Percentiles rank a stretch among this genome's conserved stretches.
Evolutionary conservation across 2,113 vertebrate species (phyloP).

Genomic region (Deroptyus accipitrinus): DNA sequence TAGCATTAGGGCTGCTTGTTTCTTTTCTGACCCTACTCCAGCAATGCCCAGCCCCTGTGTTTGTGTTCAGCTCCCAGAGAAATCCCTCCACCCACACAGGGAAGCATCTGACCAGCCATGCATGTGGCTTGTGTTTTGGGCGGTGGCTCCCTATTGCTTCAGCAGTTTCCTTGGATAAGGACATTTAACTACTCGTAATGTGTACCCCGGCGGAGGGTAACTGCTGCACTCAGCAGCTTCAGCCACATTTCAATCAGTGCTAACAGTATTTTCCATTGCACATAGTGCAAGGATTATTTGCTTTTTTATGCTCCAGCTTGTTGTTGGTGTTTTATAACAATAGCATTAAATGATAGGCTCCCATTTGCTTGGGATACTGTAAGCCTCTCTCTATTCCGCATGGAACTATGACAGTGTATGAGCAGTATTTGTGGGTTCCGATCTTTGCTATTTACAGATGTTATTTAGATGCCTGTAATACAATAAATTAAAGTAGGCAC

Average conservation of each 20-base stretch:
- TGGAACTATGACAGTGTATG: neutral
- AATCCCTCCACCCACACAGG: neutral
- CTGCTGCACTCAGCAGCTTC: neutral
- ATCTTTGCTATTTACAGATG: neutral
- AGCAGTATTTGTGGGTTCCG: neutral
- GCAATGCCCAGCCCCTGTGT: neutral
- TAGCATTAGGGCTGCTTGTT: neutral
- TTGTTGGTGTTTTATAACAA: neutral
- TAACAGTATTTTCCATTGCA: neutral
- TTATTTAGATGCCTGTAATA: neutral
- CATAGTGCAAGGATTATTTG: neutral
- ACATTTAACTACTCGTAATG: neutral
- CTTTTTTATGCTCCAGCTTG: neutral
- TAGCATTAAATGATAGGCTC: neutral
- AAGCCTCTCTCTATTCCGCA: neutral
- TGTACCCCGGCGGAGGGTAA: neutral
- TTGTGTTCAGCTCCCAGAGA: neutral
- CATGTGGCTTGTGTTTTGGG: neutral
- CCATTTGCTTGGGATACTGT: neutral
- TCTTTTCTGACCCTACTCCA: neutral
- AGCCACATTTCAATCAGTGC: neutral
- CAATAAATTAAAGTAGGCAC: neutral
- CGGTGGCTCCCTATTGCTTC: neutral
- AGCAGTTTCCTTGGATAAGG: neutral
- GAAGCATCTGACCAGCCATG: neutral